These are phyloP conservation scores for Nomada ferruginata DNA, from an alignment of 2,888 invertebrate genomes.

Conservation along the genomic window DNA sequence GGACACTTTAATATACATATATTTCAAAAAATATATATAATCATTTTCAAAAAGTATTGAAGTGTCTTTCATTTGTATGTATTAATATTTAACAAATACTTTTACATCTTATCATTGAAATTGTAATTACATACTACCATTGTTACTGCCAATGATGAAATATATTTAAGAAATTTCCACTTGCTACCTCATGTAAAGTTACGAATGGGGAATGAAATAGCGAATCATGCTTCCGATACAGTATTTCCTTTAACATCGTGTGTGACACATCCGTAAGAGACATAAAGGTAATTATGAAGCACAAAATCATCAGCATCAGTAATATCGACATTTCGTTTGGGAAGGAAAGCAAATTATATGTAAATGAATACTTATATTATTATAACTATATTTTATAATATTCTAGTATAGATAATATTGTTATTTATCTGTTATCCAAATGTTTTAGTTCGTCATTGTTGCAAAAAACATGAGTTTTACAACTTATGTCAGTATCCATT, in stretches of 20 bases:
- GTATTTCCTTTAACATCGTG: neutral
- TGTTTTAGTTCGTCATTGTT: no score
- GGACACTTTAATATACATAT: neutral
- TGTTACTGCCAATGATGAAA: neutral
- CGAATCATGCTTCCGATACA: neutral
- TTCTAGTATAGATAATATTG: neutral
- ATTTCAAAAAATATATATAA: neutral
- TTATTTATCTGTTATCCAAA: no score
- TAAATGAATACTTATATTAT: neutral
- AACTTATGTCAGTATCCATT: no score
- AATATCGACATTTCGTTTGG: neutral
- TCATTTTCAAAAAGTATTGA: no score
- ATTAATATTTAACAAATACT: no score
- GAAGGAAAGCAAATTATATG: neutral
- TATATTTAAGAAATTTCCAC: neutral
- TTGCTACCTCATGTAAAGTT: neutral
- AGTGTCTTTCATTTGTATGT: no score
- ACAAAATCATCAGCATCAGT: neutral
- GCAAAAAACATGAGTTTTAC: no score
- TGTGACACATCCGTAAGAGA: neutral
- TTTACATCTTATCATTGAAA: no score
- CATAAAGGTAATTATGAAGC: neutral
- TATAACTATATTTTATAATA: neutral
- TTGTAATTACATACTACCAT: neutral
- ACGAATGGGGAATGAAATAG: neutral